These are phyloP conservation scores for Trematomus loennbergii DNA, from an alignment of 2,113 vertebrate genomes.

Conservation along the genomic window DNA sequence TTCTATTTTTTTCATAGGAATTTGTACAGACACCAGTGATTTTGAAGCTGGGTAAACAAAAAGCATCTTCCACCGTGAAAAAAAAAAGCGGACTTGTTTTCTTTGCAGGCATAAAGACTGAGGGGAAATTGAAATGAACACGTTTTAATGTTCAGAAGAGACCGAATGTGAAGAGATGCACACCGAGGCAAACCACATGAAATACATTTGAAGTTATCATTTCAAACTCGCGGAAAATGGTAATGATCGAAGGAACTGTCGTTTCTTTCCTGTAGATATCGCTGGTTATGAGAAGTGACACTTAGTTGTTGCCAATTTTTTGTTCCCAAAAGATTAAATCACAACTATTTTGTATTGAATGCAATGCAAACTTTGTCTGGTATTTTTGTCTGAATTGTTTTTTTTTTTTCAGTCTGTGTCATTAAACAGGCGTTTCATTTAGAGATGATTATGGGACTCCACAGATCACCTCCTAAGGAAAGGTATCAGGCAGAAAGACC, in stretches of 20 bases:
- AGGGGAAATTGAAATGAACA: slow-evolving; percentile 81
- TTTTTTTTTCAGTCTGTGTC: background rate
- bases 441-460: background rate
- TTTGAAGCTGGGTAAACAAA: slow-evolving; percentile 67
- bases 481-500: no score
- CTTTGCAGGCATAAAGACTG: slow-evolving; percentile 81
- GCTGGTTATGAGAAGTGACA: slow-evolving; percentile 77
- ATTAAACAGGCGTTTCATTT: background rate
- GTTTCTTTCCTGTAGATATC: slow-evolving; percentile 80
- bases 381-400: slow-evolving; percentile 34
- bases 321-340: slow-evolving; percentile 82
- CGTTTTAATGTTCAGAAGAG: slow-evolving; percentile 83
- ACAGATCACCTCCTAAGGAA: background rate
- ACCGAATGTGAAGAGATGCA: slow-evolving; percentile 61
- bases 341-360: slow-evolving; percentile 83
- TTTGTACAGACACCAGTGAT: slow-evolving; percentile 75
- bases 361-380: slow-evolving; percentile 42
- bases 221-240: slow-evolving; percentile 64
- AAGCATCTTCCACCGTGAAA: slow-evolving; percentile 63
- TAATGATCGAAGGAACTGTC: slow-evolving; percentile 70
- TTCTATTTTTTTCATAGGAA: slow-evolving; percentile 74
- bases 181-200: slow-evolving; percentile 55
- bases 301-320: slow-evolving; percentile 84
- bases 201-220: slow-evolving; percentile 67
- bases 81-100: slow-evolving; percentile 44